A percentile compares a stretch with the other conserved stretches of the same genome.
Evolutionary conservation across 2,797 vertebrate species (phyloP).

Genomic region (Crocidura indochinensis): DNA sequence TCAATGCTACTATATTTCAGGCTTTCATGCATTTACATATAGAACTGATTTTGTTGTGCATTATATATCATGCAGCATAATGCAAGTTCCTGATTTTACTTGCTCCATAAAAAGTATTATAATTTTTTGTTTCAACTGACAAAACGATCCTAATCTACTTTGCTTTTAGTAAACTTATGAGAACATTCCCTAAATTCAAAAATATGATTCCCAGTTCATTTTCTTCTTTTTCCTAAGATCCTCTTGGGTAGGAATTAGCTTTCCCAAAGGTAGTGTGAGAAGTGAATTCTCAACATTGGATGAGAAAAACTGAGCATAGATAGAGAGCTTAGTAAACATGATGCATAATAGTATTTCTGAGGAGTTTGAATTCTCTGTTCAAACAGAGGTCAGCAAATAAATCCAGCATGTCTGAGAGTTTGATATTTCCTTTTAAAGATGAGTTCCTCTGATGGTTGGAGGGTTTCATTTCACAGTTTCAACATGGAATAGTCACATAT

Average conservation of each 20-base stretch:
- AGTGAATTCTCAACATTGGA: not conserved
- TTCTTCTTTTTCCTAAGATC: not conserved
- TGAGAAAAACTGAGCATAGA: not conserved
- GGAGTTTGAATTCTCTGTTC: slow-evolving; percentile 29
- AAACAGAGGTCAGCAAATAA: slow-evolving; percentile 65
- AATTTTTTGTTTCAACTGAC: not conserved
- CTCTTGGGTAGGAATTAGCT: slow-evolving; percentile 2
- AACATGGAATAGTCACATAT: slow-evolving; percentile 52
- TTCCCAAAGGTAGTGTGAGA: not conserved
- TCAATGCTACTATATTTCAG: slow-evolving; percentile 35
- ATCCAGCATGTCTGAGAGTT: slow-evolving; percentile 2
- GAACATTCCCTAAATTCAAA: slow-evolving; percentile 26
- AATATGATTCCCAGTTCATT: slow-evolving; percentile 23
- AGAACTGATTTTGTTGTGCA: not conserved
- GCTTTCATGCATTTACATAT: not conserved
- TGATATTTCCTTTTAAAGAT: slow-evolving; percentile 72
- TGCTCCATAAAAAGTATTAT: slow-evolving; percentile 44
- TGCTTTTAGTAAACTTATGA: slow-evolving; percentile 39
- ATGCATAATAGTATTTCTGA: slow-evolving; percentile 56
- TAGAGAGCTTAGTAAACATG: not conserved
- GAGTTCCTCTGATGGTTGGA: slow-evolving; percentile 58
- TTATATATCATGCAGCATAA: slow-evolving; percentile 6
- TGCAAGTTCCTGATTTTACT: slow-evolving; percentile 9
- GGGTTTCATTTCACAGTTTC: slow-evolving; percentile 65
- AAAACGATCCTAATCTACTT: slow-evolving; percentile 46